Conservation (phyloP, 2,797 vertebrate genomes). For the Prionace glauca region DNA sequence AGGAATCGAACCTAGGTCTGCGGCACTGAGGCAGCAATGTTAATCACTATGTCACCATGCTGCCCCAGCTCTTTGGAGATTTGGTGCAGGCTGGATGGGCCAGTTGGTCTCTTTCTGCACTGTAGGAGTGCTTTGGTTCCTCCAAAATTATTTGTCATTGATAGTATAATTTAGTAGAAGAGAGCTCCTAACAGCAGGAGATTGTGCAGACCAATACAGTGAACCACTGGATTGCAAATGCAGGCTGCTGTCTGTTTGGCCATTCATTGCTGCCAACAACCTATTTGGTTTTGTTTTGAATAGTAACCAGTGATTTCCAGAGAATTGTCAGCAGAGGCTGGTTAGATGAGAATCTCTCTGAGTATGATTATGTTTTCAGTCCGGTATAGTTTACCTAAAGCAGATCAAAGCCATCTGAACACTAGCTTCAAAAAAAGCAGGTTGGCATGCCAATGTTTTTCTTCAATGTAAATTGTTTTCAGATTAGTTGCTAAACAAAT, state of each 20-base stretch:
- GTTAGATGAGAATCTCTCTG: constrained; percentile 41
- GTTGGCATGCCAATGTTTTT: constrained; percentile 42
- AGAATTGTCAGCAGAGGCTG: constrained; percentile 44
- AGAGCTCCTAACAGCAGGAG: neutral
- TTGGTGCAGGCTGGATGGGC: too few relatives aligned
- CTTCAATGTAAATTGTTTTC: neutral
- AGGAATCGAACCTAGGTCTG: too few relatives aligned
- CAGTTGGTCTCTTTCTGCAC: too few relatives aligned
- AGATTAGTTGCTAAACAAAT: neutral
- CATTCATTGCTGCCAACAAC: constrained; percentile 51
- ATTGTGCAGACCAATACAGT: constrained; percentile 45
- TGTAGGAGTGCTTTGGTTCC: too few relatives aligned
- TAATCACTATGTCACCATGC: too few relatives aligned
- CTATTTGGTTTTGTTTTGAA: constrained; percentile 48
- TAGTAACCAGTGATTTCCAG: constrained; percentile 44
- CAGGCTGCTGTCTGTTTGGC: constrained; percentile 47
- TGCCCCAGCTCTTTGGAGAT: too few relatives aligned
- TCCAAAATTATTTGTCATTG: constrained; percentile 46
- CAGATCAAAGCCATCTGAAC: constrained; percentile 51
- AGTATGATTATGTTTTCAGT: neutral
- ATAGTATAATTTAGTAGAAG: constrained; percentile 48
- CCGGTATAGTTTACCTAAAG: constrained; percentile 55
- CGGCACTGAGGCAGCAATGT: too few relatives aligned
- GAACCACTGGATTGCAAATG: constrained; percentile 51
- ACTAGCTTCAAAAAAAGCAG: constrained; percentile 51